Base-by-base conservation (phyloP, 2,113 vertebrate genomes). In the Ondatra zibethicus region DNA sequence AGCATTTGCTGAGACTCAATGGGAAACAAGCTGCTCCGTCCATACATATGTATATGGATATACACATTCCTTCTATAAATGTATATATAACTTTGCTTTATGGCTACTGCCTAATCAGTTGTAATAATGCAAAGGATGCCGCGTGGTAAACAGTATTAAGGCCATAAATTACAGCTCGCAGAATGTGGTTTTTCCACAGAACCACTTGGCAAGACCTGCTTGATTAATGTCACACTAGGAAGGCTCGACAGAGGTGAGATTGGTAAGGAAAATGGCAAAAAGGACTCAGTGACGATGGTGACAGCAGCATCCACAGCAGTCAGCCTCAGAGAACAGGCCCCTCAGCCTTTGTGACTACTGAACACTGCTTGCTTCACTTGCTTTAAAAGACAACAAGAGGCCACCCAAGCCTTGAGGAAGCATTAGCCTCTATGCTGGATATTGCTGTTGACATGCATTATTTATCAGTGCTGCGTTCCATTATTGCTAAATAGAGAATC, bases 101-200 rank as follows among this genome's bases (percentile, higher is more conserved):
- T 47, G 19, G 58, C 47, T 68, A 31, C 93, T 73, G 91, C 89
- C 91, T 91, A 73, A 92, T 97, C 90, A 94, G 86, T 65, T 93
- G 86, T 92, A 92, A 94, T 73, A 78, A 80, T 0, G 0, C 61
- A 89, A 95, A 96, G 81, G 78, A 93, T 58, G 55, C 45, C 66
- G 52, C 17, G 16, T 3, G 0, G 92, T 61, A 85, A 95, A 76
- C 55, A 47, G 75, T 89, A 93, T 95, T 96, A 94, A 96, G 93
- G 85, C 80, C 88, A 93, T 96, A 97, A 96, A 92, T 98, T 94
- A 91, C 77, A 65, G 85, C 96, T 95, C 58, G 12, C 58, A 63
- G 96, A 88, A 14, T 86, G 75, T 92, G 86, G 90, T 66, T 94
- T 96, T 94, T 94, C 92, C 58, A 78, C 89, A 95, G 86, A 95